Base-by-base conservation (phyloP, 1,140 invertebrate genomes). In the Meteorus sp. region DNA sequence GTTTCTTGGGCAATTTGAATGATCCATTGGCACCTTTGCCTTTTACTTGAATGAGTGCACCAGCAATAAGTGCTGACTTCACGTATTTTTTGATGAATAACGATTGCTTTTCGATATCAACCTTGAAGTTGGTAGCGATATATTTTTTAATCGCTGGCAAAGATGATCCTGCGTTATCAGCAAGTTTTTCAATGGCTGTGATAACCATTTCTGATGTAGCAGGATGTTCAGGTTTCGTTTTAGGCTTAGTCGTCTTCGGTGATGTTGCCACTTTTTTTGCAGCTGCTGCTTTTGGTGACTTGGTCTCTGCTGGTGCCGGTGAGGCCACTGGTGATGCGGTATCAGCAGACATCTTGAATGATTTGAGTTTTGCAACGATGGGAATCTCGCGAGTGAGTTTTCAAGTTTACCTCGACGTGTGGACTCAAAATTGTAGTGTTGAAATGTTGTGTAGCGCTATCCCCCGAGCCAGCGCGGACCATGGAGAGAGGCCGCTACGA, bases 91-190 rank as follows among this genome's bases (percentile, higher is more conserved):
- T 83, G 59, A 85, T 85, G 76, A 85, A 85, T 11, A 81, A 82
- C 2, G 83, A 78, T 54, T 82, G 64, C 69, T 84, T 84, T 54
- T 84, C 81, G 19, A 79, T 76, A 71, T 85, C 84, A 20, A 84
- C 73, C 50, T 83, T 85, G 75, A 84, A 85, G 52, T 78, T 81
- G 7, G 79, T 73, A 29, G 76, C 67, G 45, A 86, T 83, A 71
- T 85, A 86, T 67, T 86, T 87, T 69, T 86, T 85, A 69, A 87
- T 86, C 13, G 84, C 85, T 63, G 82, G 78, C 20, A 85, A 72
- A 1, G 84, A 85, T 3, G 83, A 85, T 9, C 85, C 85, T 59
- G 80, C 81, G 37, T 82, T 77, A 62, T 86, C 84, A 62, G 85
- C 86, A 55, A 88, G 70, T 35, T 71, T 77, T 52, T 76, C 79